These are phyloP conservation scores for Amblyjoppa proteus DNA, from an alignment of 2,888 invertebrate genomes.

Conservation along the genomic window DNA sequence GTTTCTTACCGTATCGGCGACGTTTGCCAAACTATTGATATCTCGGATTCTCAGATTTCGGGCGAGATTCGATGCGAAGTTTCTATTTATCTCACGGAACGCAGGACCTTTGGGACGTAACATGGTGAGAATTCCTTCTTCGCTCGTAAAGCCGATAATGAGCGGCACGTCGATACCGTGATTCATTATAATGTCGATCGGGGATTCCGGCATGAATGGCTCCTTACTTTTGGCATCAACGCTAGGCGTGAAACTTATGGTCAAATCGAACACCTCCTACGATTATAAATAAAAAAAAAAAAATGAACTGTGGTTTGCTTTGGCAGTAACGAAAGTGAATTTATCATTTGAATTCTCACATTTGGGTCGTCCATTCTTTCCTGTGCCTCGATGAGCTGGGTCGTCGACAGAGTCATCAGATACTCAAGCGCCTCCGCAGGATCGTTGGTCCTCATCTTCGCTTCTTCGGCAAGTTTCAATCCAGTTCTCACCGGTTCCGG, in stretches of 20 bases:
- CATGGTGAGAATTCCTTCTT: conserved; percentile 84
- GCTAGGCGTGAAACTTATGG: conserved; percentile 64
- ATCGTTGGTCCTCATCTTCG: conserved; percentile 73
- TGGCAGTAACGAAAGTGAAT: no score
- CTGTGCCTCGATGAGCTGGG: no score
- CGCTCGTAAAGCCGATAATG: conserved; percentile 85
- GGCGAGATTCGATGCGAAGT: conserved; percentile 83
- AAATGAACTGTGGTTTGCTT: not conserved
- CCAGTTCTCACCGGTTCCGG: no score
- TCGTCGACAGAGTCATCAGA: no score
- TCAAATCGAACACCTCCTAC: conserved; percentile 45
- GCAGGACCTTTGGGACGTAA: conserved; percentile 18
- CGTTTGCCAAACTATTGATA: conserved; percentile 69
- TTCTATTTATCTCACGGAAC: conserved; percentile 71
- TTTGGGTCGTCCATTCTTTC: no score
- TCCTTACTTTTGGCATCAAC: no score
- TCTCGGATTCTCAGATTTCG: conserved; percentile 79
- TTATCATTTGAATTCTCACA: no score
- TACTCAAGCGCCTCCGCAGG: conserved; percentile 68
- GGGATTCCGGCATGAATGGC: no score
- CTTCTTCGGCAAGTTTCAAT: conserved; percentile 62
- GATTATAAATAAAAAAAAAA: not conserved
- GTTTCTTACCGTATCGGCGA: no score
- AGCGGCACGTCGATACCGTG: conserved; percentile 85
- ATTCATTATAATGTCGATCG: no score